Base-by-base conservation (phyloP, 2,797 vertebrate species). In the Chelon labrosus region DNA sequence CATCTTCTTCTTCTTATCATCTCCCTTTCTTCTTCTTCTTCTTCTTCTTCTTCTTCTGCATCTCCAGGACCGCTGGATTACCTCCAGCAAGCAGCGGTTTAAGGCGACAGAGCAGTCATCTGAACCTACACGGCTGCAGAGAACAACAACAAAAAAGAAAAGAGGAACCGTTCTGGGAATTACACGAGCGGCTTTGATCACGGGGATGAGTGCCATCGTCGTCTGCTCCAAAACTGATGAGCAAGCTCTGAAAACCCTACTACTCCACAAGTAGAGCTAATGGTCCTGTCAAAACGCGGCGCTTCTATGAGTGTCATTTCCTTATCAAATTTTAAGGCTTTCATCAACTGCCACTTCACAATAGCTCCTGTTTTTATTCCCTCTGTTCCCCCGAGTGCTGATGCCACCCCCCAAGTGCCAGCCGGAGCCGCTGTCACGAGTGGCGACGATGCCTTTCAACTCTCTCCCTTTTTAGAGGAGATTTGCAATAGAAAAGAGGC, bases 401-500 rank as follows among this genome's bases (percentile, higher is more conserved):
- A 81, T 80, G 63, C 64, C 85, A 27, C 25, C 25, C 75, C 50
- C 51, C 54, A 62, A 64, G 65, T 64, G 67, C 41, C 79, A 80
- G 47, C 60, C 70, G 65, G 65, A 84, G 82, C 67, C 85, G 70
- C 66, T 66, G 52, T 72, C 51, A 42, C 77, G 76, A 79, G 69
- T 35, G 25, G 73, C 73, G 72, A 68, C 53, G 76, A 61, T 61
- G 84, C 85, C 86, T 91, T 91, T 90, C 86, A 89, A 86, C 77
- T 65, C 67, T 0, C 46, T 73, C 83, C 73, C 77, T 13, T 80
- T 88, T 87, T 63, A 85, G 85, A 84, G 73, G 71, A 85, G 72
- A 90, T 88, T 77, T 83, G 83, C 85, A 81, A 80, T 42, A 88
- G 85, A 88, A 87, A 78, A 82, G 88, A 81, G 71, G 82, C 67